Conservation (phyloP, 2,888 invertebrate species). For the Megastigmus dorsalis region DNA sequence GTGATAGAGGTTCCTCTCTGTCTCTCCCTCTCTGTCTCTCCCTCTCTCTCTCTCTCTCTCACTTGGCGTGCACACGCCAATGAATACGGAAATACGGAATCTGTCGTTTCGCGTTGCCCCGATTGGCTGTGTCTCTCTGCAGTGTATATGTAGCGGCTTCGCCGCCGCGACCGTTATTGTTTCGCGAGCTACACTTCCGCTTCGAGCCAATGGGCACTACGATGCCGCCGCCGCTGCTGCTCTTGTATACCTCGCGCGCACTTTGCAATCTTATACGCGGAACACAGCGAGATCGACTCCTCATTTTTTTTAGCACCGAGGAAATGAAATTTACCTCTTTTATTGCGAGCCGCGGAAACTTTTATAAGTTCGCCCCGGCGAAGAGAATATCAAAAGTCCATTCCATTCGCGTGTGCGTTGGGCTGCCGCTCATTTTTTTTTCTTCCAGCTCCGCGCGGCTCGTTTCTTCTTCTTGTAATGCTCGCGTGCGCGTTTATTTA, state of each 20-base stretch:
- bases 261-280: background rate
- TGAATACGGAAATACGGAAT: conserved; percentile 46
- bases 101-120: background rate
- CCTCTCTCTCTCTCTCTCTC: background rate
- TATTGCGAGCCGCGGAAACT: conserved; percentile 18
- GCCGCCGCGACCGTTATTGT: too few relatives aligned
- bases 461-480: too few relatives aligned
- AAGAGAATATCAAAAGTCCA: conserved; percentile 23
- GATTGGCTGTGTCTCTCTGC: conserved; percentile 8
- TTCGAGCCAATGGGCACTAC: too few relatives aligned
- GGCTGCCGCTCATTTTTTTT: too few relatives aligned
- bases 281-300: background rate
- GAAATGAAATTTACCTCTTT: conserved; percentile 44
- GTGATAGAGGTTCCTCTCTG: background rate
- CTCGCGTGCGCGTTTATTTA: background rate
- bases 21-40: background rate
- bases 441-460: too few relatives aligned
- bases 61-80: background rate
- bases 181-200: background rate
- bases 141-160: too few relatives aligned
- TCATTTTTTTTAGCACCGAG: background rate
- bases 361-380: conserved; percentile 2
- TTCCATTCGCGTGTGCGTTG: conserved; percentile 18
- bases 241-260: background rate
- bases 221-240: too few relatives aligned